Evolutionary conservation across 1,140 invertebrate species (phyloP), one percentile per base, ranked within the genome.

Genomic region (Listronotus oregonensis): DNA sequence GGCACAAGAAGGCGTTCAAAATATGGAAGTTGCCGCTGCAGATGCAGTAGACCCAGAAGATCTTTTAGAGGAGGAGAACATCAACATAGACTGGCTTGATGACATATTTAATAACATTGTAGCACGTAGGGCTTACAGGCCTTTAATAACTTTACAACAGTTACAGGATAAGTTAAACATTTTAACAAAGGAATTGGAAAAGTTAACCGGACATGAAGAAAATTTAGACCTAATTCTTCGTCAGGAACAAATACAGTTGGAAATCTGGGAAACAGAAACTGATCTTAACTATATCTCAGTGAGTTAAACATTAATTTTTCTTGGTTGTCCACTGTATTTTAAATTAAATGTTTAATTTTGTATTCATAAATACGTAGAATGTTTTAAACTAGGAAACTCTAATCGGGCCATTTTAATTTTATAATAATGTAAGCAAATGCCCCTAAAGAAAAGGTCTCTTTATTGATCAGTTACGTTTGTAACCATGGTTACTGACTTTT

Each of bases 241-340:
- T 6, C 15, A 34, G 21, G 42, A 64, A 43, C 27, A 39, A 10
- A 12, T 59, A 12, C 10, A 54, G 12, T 14, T 14, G 14, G 56
- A 59, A 34, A 59, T 66, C 15, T 66, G 42, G 17, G 50, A 58
- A 12, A 54, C 46, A 12, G 64, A 66, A 39, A 43, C 31, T 7
- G 50, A 66, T 18, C 44, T 60, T 12, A 21, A 59, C n/a, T 66
- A 66, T 44, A 12, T 66, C 0, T 17, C 6, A 42, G 63, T 65
- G 32, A 64, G 52, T 51, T 50, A 42, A 17, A 31, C 21, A 27
- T 27, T 27, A 5, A 27, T 27, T 27, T 27, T 27, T 27, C 5
- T 27, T 27, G 1, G 21, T 27, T 27, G 5, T 27, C 21, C 21
- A 27, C 5, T 5, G 21, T 27, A 1, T 27, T 27, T 27, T 27